Conservation (phyloP, 2,797 vertebrate species). For the Erithacus rubecula region DNA sequence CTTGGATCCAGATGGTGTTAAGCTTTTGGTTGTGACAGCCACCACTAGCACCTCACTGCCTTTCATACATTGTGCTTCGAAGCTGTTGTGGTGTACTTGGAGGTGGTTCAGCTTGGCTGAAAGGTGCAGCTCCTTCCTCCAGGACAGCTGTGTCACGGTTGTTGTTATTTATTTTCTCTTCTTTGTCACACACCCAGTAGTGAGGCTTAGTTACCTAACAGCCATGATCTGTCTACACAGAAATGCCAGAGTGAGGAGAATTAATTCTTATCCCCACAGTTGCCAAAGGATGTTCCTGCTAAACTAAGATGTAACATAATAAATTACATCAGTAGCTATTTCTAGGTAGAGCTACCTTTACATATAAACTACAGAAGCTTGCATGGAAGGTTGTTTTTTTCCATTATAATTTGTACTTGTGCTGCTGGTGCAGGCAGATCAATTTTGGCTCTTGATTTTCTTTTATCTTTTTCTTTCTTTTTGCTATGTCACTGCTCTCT, state of each 20-base stretch:
- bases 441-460: background rate
- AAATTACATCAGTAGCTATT: background rate
- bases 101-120: background rate
- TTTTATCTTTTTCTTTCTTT: background rate
- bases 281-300: background rate
- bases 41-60: background rate
- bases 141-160: background rate
- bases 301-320: background rate
- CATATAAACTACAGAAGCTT: background rate
- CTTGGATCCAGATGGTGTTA: accelerated
- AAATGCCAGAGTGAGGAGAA: background rate
- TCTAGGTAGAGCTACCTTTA: background rate
- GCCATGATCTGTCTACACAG: background rate
- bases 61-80: background rate
- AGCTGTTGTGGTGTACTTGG: accelerated
- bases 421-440: background rate
- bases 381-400: background rate
- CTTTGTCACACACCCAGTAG: background rate
- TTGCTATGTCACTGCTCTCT: background rate
- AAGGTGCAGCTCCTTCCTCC: background rate
- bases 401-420: background rate
- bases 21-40: background rate
- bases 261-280: background rate
- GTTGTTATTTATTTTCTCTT: background rate
- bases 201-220: background rate